Conservation (phyloP, 2,888 invertebrate species). For the Copidosoma aretas region DNA sequence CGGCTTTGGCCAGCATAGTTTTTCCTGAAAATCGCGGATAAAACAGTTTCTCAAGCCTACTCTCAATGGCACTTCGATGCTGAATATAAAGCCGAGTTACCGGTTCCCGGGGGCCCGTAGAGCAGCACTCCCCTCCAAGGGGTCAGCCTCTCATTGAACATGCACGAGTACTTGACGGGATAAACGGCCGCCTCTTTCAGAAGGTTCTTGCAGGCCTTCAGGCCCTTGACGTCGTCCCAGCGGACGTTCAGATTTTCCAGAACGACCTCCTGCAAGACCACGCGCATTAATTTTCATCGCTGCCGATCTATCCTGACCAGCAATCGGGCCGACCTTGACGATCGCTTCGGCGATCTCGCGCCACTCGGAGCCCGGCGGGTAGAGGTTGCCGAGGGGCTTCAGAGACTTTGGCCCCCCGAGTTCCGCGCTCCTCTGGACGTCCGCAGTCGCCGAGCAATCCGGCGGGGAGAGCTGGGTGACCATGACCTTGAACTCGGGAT, state of each 20-base stretch:
- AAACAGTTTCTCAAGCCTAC: no score
- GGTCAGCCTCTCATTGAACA: slow-evolving; percentile 73
- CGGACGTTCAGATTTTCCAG: slow-evolving; percentile 71
- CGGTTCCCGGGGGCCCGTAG: slow-evolving; percentile 82
- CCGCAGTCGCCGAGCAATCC: slow-evolving; percentile 37
- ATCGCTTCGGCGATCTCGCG: slow-evolving; percentile 72
- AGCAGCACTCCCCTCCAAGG: slow-evolving; percentile 79
- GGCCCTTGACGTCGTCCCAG: slow-evolving; percentile 84
- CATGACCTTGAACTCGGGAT: slow-evolving; percentile 46
- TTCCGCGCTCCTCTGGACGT: slow-evolving; percentile 25
- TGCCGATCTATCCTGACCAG: no score
- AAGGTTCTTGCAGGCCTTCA: slow-evolving; percentile 75
- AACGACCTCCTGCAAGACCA: slow-evolving; percentile 67
- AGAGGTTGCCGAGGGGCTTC: slow-evolving; percentile 55
- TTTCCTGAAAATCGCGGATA: slow-evolving; percentile 67
- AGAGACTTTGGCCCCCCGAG: slow-evolving; percentile 27
- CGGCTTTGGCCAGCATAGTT: slow-evolving; percentile 87
- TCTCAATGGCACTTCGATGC: neutral
- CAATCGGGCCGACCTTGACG: slow-evolving; percentile 64
- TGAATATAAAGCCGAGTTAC: slow-evolving; percentile 52
- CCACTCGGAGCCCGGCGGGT: slow-evolving; percentile 65
- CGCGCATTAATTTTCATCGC: no score
- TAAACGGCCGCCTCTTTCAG: slow-evolving; percentile 88
- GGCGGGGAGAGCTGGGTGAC: slow-evolving; percentile 48
- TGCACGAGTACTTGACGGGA: slow-evolving; percentile 75